Percentiles rank a stretch among this genome's conserved stretches.
Conservation (phyloP, 1,140 invertebrate genomes). For the Probaryconus sp. region DNA sequence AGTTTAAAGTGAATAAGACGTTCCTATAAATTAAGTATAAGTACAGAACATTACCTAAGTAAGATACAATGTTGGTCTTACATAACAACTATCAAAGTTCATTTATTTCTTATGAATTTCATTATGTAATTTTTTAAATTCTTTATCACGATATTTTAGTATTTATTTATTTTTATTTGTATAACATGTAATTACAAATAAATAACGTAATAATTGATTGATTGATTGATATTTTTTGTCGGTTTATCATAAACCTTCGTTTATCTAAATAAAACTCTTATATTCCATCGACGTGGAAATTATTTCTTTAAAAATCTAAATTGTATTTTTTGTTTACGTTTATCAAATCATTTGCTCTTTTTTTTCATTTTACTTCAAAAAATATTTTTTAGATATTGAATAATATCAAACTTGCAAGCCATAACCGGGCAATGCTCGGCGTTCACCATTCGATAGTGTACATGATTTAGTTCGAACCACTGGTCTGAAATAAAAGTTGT, state of each 20-base stretch:
- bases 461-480: conserved; percentile 20
- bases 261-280: too few species aligned
- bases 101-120: conserved; percentile 9
- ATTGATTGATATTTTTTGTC: too few species aligned
- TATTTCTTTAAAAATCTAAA: too few species aligned
- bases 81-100: conserved; percentile 3
- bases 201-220: too few species aligned
- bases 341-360: not conserved
- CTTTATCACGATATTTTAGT: not conserved
- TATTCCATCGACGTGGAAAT: too few species aligned
- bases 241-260: too few species aligned
- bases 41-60: conserved; percentile 16
- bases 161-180: too few species aligned
- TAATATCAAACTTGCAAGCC: conserved; percentile 16
- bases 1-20: conserved; percentile 13
- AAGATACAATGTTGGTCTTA: conserved; percentile 20
- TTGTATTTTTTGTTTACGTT: not conserved
- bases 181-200: too few species aligned
- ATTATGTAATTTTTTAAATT: conserved; percentile 10
- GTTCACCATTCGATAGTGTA: conserved; percentile 11
- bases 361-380: not conserved
- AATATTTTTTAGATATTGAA: conserved; percentile 15
- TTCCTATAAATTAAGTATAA: conserved; percentile 13
- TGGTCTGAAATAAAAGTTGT: conserved; percentile 31
- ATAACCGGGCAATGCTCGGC: not conserved